A percentile compares a stretch with the other conserved stretches of the same genome.
Evolutionary conservation across 2,797 vertebrate species (phyloP).

Genomic region (Ispidina picta): DNA sequence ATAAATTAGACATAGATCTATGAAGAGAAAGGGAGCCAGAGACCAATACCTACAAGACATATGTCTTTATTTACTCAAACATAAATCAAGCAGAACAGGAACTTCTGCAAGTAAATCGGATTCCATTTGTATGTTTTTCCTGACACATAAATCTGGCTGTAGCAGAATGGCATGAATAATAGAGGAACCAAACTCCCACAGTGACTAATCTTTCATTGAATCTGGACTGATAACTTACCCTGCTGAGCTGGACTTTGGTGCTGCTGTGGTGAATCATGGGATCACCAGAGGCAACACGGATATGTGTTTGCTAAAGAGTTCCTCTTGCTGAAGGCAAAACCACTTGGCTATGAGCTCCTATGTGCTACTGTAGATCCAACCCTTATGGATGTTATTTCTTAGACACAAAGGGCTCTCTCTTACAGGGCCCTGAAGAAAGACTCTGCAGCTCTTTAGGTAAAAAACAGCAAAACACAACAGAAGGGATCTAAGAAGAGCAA

Average conservation of each 20-base stretch:
- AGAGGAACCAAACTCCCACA: conserved; percentile 76
- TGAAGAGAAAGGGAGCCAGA: conserved; percentile 60
- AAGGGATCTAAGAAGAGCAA: neutral
- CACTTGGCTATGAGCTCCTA: neutral
- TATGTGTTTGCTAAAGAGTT: neutral
- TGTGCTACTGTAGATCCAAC: neutral
- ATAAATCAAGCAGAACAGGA: conserved; percentile 80
- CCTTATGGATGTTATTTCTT: neutral
- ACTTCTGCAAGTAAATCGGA: conserved; percentile 80
- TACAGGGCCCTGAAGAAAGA: neutral
- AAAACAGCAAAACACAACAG: accelerated
- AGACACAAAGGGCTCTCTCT: neutral
- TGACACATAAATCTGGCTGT: conserved; percentile 84
- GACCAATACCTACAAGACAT: conserved; percentile 74
- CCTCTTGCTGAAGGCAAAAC: neutral
- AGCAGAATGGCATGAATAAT: conserved; percentile 79
- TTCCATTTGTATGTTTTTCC: conserved; percentile 84
- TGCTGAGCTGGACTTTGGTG: conserved; percentile 45
- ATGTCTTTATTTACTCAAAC: conserved; percentile 82
- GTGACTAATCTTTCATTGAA: conserved; percentile 75
- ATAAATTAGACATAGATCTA: conserved; percentile 66
- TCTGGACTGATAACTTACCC: conserved; percentile 70
- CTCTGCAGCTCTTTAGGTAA: neutral
- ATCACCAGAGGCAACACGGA: neutral
- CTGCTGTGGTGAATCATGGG: neutral